Base-by-base conservation (phyloP, 1,140 invertebrate species). In the Scaptomyza pallida region DNA sequence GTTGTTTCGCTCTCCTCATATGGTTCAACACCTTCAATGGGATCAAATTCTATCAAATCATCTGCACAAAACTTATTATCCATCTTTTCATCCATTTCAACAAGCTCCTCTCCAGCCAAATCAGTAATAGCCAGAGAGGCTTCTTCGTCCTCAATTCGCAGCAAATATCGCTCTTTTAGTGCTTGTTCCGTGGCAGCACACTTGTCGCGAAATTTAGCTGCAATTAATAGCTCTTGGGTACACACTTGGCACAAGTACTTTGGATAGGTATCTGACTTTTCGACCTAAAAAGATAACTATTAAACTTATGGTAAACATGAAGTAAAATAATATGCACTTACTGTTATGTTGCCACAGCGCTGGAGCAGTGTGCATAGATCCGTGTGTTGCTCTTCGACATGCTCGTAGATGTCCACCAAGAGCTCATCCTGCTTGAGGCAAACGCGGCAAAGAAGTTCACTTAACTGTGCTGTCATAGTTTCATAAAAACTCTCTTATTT, bases 171-270 rank as follows among this genome's bases (percentile, higher is more conserved):
- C 19, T 57, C 19, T 5, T 19, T 47, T 0, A 67, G 21, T 10
- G 40, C 16, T 26, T 70, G 55, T 13, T 85, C 56, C 0, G 76
- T 63, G 3, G 62, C 37, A 0, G 13, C 40, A 40, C 78, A 89
- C 55, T 89, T 89, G 5, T 65, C 47, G 2, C 78, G 75, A 57
- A 89, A 86, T 56, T 75, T 82, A 13, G 77, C 80, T 0, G 75
- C 23, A 5, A 78, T 76, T 5, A 82, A 45, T 2, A 89, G 64
- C 41, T 86, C 78, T 2, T 70, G 72, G 16, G 80, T 79, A 16
- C 86, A 82, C 21, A 71, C 68, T 44, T 75, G 72, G 16, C 81
- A 86, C 13, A 86, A 40, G 30, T 71, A 82, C 56, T 82, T 86
- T 2, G 78, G 68, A 51, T 61, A 73, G 5, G 8, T 19, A 56